Conservation (phyloP, 2,113 vertebrate species). For the Macrotus californicus region DNA sequence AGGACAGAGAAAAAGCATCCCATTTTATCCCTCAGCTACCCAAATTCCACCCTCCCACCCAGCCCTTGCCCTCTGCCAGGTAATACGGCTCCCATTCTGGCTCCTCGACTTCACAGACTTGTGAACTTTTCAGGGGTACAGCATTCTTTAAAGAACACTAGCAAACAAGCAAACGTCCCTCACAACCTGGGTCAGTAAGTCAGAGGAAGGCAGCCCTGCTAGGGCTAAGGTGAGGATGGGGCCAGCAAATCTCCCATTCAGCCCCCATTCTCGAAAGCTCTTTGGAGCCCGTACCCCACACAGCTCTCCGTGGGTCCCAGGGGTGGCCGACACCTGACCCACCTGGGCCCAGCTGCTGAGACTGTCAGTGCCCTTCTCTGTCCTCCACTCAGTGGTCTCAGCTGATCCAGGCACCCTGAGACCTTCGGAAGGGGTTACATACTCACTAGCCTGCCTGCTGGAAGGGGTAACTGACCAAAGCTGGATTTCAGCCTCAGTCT, state of each 20-base stretch:
- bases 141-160: neutral
- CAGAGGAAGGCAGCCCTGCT: neutral
- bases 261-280: neutral
- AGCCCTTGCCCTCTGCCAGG: accelerated
- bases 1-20: constrained; percentile 71
- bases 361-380: too few relatives aligned
- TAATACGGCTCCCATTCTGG: neutral
- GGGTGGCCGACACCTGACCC: accelerated
- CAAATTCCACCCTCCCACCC: neutral
- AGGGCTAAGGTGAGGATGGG: neutral
- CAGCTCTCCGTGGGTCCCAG: neutral
- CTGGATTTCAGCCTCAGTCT: neutral
- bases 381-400: neutral
- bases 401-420: neutral
- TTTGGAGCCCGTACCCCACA: neutral
- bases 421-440: neutral
- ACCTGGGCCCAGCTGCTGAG: neutral
- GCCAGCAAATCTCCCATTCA: neutral
- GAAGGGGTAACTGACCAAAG: neutral
- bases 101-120: neutral
- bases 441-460: neutral
- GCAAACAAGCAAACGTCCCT: neutral
- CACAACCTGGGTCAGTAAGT: neutral
- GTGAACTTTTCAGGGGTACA: neutral
- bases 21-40: constrained; percentile 63